Conservation (phyloP, 53 echinoderm and acorn worm genomes). For the Hippasteria phrygiana region DNA sequence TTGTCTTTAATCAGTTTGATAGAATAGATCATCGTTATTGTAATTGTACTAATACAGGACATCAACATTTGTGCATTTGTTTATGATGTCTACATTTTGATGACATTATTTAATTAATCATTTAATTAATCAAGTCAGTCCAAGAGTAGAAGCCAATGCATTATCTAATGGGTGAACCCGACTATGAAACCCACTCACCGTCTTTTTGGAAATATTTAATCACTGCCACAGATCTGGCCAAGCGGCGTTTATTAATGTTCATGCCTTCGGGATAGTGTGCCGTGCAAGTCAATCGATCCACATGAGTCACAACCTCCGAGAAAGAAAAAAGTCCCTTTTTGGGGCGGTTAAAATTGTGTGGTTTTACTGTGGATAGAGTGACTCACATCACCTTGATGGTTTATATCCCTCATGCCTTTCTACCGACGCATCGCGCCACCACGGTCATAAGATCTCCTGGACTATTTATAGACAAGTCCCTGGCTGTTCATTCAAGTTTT, state of each 20-base stretch:
- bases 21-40: no score
- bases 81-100: no score
- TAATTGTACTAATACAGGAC: no score
- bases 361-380: not conserved
- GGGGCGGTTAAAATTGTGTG: no score
- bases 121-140: no score
- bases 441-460: not conserved
- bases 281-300: not conserved
- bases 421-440: not conserved
- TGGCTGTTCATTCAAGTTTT: slow-evolving; percentile 3
- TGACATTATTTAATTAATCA: no score
- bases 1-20: no score
- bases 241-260: not conserved
- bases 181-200: no score
- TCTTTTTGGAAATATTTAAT: slow-evolving; percentile 6
- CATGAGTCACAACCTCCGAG: not conserved
- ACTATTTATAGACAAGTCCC: slow-evolving; percentile 21
- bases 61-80: no score
- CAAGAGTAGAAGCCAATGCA: no score
- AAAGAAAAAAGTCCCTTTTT: not conserved
- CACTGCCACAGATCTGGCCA: not conserved
- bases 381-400: not conserved
- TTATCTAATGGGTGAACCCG: no score
- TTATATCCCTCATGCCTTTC: not conserved
- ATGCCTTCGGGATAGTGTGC: not conserved